phyloP scores from a whole-genome alignment of 2,888 invertebrate species.

The Diadromus collaris region DNA sequence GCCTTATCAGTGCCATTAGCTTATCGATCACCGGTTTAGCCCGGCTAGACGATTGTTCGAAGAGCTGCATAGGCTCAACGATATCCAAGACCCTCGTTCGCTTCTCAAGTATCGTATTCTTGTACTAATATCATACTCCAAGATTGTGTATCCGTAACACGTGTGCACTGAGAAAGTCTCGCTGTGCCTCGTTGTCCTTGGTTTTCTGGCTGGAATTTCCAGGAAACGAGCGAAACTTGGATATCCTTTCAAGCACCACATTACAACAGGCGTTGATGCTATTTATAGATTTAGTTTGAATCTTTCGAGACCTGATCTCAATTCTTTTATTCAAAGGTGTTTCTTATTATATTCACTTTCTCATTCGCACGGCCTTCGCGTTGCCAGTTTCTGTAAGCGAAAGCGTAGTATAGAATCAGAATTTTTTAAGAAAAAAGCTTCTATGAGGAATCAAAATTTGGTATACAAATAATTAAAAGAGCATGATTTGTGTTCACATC shows the following conservation, averaged over 20 bases:
- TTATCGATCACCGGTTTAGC: slow-evolving; percentile 23
- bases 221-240: slow-evolving; percentile 19
- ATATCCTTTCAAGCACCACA: slow-evolving; percentile 9
- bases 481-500: too few relatives aligned
- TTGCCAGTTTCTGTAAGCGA: slow-evolving; percentile 15
- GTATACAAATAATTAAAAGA: too few relatives aligned
- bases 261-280: not conserved
- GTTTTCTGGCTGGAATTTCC: slow-evolving; percentile 34
- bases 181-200: slow-evolving; percentile 3
- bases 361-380: slow-evolving; percentile 20
- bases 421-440: too few relatives aligned
- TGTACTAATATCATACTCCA: not conserved
- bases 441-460: too few relatives aligned
- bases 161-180: slow-evolving; percentile 18
- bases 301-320: not conserved
- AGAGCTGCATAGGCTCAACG: not conserved
- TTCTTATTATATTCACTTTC: not conserved
- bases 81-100: not conserved
- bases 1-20: slow-evolving; percentile 29
- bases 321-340: not conserved
- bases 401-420: too few relatives aligned
- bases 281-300: slow-evolving; percentile 9
- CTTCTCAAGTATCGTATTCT: slow-evolving; percentile 22
- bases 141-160: slow-evolving; percentile 8
- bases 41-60: slow-evolving; percentile 35